Conservation (phyloP, 2,888 invertebrate genomes). For the Carabus problematicus region DNA sequence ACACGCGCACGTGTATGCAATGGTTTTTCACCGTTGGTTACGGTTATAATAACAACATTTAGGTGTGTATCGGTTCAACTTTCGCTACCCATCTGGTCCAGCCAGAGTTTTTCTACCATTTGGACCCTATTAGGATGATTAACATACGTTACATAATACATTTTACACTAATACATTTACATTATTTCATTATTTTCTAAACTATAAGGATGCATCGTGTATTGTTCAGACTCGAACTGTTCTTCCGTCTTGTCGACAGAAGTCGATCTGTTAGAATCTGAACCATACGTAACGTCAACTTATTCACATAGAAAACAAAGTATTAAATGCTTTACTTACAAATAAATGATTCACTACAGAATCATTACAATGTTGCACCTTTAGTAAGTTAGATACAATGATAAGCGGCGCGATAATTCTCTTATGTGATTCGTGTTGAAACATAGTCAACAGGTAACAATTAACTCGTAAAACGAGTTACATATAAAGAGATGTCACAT, state of each 20-base stretch:
- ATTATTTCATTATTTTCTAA: no score
- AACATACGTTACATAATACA: slow-evolving; percentile 27
- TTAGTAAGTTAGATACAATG: slow-evolving; percentile 28
- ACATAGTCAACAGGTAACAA: neutral
- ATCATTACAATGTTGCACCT: slow-evolving; percentile 6
- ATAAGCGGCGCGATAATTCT: slow-evolving; percentile 23
- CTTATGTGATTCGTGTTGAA: neutral
- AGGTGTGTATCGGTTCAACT: slow-evolving; percentile 20
- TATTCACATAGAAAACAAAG: no score
- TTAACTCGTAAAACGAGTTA: slow-evolving; percentile 22
- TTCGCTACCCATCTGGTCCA: slow-evolving; percentile 39
- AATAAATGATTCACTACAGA: no score
- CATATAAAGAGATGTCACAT: slow-evolving; percentile 9
- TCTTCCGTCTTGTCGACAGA: no score
- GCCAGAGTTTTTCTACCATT: slow-evolving; percentile 33
- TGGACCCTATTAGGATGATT: slow-evolving; percentile 38
- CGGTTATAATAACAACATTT: slow-evolving; percentile 35
- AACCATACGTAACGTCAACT: no score
- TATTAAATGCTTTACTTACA: no score
- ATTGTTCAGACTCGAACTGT: no score
- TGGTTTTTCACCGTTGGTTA: slow-evolving; percentile 11
- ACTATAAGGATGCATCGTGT: no score
- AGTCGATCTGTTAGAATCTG: no score
- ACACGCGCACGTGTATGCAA: neutral
- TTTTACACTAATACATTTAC: neutral